These are phyloP conservation scores for Caprella mutica DNA, from an alignment of 2,888 invertebrate genomes.

Conservation along the genomic window DNA sequence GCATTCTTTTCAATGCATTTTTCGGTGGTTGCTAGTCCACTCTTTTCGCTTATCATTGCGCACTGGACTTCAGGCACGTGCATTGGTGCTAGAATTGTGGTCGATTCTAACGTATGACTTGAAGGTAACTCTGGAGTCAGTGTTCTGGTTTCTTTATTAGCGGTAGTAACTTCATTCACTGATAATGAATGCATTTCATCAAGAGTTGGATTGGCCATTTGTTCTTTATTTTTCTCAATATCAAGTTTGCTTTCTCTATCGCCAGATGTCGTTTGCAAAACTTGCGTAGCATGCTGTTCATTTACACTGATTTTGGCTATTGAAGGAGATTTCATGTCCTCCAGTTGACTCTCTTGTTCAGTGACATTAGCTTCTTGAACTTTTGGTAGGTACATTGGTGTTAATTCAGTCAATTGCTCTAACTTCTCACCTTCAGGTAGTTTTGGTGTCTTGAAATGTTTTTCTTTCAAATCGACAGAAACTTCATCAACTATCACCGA, in stretches of 20 bases:
- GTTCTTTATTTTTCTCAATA: neutral
- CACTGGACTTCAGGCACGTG: neutral
- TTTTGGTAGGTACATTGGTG: neutral
- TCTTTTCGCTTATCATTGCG: too few relatives aligned
- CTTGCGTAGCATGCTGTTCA: neutral
- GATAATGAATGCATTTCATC: neutral
- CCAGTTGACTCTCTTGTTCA: neutral
- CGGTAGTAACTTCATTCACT: neutral
- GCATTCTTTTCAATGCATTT: too few relatives aligned
- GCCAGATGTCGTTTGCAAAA: neutral
- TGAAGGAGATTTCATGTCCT: neutral
- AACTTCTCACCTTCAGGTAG: neutral
- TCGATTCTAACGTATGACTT: neutral
- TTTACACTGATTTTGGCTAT: neutral
- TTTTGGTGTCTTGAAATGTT: neutral
- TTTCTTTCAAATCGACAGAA: neutral
- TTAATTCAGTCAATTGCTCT: neutral
- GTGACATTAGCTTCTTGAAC: neutral
- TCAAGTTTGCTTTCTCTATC: neutral
- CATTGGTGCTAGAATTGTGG: neutral
- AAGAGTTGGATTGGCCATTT: neutral
- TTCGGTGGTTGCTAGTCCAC: too few relatives aligned
- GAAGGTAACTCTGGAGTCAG: neutral
- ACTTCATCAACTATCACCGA: neutral
- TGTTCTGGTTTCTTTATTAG: neutral